Base-by-base conservation (phyloP, 2,113 vertebrate genomes). In the Mus spicilegus region DNA sequence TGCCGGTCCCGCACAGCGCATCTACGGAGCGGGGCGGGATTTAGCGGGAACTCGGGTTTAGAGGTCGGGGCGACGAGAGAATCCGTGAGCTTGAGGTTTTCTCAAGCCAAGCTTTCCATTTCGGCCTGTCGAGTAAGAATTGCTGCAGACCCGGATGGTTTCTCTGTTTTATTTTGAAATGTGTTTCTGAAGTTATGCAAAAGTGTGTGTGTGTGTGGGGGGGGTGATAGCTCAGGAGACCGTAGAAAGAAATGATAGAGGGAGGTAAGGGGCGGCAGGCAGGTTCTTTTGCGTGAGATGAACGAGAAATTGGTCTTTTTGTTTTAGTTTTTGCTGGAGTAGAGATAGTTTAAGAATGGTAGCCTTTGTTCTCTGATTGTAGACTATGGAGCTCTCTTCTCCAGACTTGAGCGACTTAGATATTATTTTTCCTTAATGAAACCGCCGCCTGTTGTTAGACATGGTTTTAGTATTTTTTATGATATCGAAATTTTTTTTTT, bases 331-430 rank as follows among this genome's bases (percentile, higher is more conserved):
- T 75, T 67, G 86, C 75, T 96, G 80, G 2, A 39, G 86, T 80
- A 46, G 22, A 33, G 58, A 2, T 4, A 58, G 77, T 12, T 36
- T 56, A 95, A 95, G 46, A 94, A 97, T 89, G 96, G 95, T 97
- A 94, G 98, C 22, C 98, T 99, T 99, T 99, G 98, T 99, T 98
- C 98, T 96, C 88, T 85, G 78, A 46, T 4, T 80, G 61, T 84
- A 4, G 96, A 4, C 65, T 30, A 46, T 90, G 77, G 24, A 76
- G 58, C 7, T 78, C 80, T 96, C 67, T 95, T 92, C 65, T 69
- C 65, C 14, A 78, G 56, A 3, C 90, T 2, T 96, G 97, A 97
- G 63, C 96, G 89, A 90, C 78, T 91, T 69, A 58, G 22, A 69
- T 30, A 69, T 69, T 20, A 69, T 69, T 20, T 97, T 97, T 77